Base-by-base conservation (phyloP, 2,113 vertebrate genomes). In the Anarrhichthys ocellatus region DNA sequence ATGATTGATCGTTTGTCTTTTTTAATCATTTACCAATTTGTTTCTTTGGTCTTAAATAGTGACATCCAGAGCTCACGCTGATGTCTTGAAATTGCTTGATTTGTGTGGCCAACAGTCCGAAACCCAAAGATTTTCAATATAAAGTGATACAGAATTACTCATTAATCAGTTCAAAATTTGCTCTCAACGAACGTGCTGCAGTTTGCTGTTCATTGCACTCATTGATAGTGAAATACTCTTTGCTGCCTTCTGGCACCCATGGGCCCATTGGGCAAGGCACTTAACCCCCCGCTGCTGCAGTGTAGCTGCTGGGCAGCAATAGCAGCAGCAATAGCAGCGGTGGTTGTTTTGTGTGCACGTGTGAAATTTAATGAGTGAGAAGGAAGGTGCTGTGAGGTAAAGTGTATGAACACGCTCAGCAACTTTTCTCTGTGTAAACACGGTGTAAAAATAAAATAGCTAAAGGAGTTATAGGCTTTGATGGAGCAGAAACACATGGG, bases 241-340 rank as follows among this genome's bases (percentile, higher is more conserved):
- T 78, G 32, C 78, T 52, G 80, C 34, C 10, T 71, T 27, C 10
- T 32, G 8, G 52, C 79, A 50, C 69, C 65, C 42, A 1, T 36
- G 65, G 72, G 75, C 50, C 83, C 79, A 32, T 58, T 66, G 69
- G 78, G 79, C 82, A 79, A 74, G 84, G 52, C 80, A 87, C 62
- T 76, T 76, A 83, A 81, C 88, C 71, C 73, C 76, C 61, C 4
- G 67, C 79, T 84, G 88, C 87, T 89, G 85, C 91, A 90, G 89
- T 88, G 68, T 73, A 70, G 78, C 83, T 75, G 86, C 85, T 78
- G 76, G 82, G 67, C 70, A 56, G 73, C 54, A 68, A 32, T 3
- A 32, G 32, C 32, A 32, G 32, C 32, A 67, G 15, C 2, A 13
- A 5, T 5, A 46, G 61, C n/a, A 20, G 40, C 8, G 13, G 50